A percentile compares a stretch with the other conserved stretches of the same genome.
These are phyloP conservation scores for Apis florea DNA, from an alignment of 1,140 invertebrate species.

Conservation along the genomic window DNA sequence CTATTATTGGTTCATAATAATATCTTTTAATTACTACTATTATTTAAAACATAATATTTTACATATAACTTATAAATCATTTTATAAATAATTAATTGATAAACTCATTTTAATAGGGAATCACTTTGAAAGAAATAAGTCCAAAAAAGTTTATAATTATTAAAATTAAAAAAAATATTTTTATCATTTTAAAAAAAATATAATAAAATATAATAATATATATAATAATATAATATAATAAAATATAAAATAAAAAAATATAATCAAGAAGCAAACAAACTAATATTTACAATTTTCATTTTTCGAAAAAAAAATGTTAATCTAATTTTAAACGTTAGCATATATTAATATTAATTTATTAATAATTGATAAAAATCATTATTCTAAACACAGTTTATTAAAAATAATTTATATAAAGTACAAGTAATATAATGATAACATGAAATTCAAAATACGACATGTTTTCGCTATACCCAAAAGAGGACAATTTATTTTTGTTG, in stretches of 20 bases:
- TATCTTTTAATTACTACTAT: background rate
- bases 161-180: no score
- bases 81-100: background rate
- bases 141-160: background rate
- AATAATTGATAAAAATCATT: no score
- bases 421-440: background rate
- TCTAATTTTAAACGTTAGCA: no score
- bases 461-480: background rate
- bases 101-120: background rate
- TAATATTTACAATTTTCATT: no score
- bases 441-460: background rate
- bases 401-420: background rate
- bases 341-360: no score
- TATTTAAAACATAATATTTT: background rate
- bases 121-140: background rate
- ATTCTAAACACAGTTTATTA: background rate
- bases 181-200: no score
- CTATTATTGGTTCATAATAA: background rate
- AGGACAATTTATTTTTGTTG: background rate
- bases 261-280: no score
- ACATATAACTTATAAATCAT: background rate
- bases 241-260: no score
- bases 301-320: no score
- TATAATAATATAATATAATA: no score
- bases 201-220: no score